Evolutionary conservation across 1,140 invertebrate genomes (phyloP), one percentile per base, ranked within the genome.

Genomic region (Eueides isabella): DNA sequence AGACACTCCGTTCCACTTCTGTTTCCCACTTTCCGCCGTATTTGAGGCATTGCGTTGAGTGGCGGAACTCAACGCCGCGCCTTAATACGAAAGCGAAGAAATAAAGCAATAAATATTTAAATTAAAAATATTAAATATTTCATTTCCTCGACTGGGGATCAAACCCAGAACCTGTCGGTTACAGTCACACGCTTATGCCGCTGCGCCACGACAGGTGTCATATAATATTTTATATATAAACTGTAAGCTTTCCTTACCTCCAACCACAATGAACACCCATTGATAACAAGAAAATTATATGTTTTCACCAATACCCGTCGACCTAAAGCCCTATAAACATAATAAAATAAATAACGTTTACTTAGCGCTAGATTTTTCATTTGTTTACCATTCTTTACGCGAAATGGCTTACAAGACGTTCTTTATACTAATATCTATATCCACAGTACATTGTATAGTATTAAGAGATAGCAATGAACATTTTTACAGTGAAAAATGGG

Each of bases 321-420:
- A 81, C 85, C 82, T 76, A 78, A 77, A 83, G 78, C 79, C 81
- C 85, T 73, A 86, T 81, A 81, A 84, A 85, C 74, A 72, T 76
- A 76, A 80, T 80, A 81, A 80, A 87, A 85, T 85, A 87, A 85
- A 87, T 88, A 88, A 80, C 77, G 68, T 73, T 75, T 73, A 75
- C 75, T 69, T 29, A 79, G 14, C 69, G 70, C 64, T 72, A 61
- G 41, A 71, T 65, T 74, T 83, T 85, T 82, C 86, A 90, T 90
- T 90, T 86, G 78, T 65, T 29, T 77, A 70, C 70, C 72, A 66
- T 48, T 69, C 67, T 64, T 67, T 61, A 77, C 28, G 41, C 38
- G 31, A 11, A 55, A 89, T 87, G 86, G 78, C 78, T 48, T 48
- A 7, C n/a, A 48, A 19, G n/a, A 16, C 41, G 0, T 48, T 48